Conservation (phyloP, 53 echinoderm and acorn worm species). For the Glandiceps talaboti region DNA sequence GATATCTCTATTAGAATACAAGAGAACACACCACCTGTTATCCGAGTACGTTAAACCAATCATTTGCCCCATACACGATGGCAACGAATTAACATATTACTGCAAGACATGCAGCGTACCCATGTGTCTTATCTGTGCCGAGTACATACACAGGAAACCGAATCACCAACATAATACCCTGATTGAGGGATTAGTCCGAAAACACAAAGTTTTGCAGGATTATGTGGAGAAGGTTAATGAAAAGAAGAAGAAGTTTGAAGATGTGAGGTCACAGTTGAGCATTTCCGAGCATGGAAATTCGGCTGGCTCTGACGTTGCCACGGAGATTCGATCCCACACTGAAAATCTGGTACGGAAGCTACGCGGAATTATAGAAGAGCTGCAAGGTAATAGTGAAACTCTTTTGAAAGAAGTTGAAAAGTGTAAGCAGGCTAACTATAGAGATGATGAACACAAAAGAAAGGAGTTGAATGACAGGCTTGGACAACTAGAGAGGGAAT, state of each 20-base stretch:
- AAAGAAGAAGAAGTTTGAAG: neutral
- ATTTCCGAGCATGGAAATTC: neutral
- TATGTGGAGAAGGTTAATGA: neutral
- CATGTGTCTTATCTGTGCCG: neutral
- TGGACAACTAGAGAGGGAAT: neutral
- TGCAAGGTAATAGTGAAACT: neutral
- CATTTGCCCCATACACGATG: neutral
- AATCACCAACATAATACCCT: neutral
- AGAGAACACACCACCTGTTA: neutral
- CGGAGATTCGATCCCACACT: neutral
- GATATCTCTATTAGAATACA: neutral
- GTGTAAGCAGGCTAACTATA: neutral
- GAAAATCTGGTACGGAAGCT: neutral
- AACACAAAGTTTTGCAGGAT: neutral
- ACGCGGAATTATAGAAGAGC: neutral
- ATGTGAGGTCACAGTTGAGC: neutral
- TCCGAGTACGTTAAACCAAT: neutral
- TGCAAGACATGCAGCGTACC: neutral
- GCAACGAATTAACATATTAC: neutral
- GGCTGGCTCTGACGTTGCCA: neutral
- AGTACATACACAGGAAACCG: neutral
- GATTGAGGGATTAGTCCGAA: neutral
- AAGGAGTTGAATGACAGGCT: neutral
- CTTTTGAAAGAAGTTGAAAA: neutral
- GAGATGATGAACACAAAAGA: neutral